phyloP scores from a whole-genome alignment of 2,888 invertebrate genomes.

The Watsonalla binaria region DNA sequence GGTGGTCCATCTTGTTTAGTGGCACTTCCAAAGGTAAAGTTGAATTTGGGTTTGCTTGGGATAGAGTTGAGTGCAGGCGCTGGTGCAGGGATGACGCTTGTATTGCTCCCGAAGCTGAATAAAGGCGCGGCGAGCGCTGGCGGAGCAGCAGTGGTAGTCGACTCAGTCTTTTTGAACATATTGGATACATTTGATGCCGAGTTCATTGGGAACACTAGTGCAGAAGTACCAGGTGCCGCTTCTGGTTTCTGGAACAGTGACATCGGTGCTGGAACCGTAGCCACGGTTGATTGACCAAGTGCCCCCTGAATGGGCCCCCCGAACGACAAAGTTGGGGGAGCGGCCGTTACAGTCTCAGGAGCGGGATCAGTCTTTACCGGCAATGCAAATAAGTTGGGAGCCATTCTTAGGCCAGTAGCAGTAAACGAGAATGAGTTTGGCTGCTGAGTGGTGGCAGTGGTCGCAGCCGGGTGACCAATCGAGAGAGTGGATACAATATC shows the following conservation, averaged over 20 bases:
- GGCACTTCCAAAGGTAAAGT: conserved; percentile 43
- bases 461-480: conserved; percentile 6
- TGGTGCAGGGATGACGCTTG: conserved; percentile 11
- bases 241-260: conserved; percentile 32
- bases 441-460: conserved; percentile 12
- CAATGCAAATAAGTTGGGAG: conserved; percentile 26
- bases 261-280: conserved; percentile 15
- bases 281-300: conserved; percentile 6
- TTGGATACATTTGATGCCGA: conserved; percentile 14
- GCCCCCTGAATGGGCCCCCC: conserved; percentile 11
- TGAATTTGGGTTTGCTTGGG: conserved; percentile 47
- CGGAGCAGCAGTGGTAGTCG: conserved; percentile 10
- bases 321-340: conserved; percentile 17
- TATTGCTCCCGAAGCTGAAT: conserved; percentile 46
- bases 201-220: conserved; percentile 27
- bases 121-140: conserved; percentile 25
- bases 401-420: conserved; percentile 12
- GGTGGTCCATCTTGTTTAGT: conserved; percentile 27
- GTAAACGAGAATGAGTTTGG: conserved; percentile 30
- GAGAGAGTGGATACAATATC: conserved; percentile 3
- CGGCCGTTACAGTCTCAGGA: no score
- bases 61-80: conserved; percentile 10
- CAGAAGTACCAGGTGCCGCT: conserved; percentile 10
- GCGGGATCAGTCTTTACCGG: conserved; percentile 13
- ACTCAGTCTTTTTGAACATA: conserved; percentile 22